phyloP scores from a whole-genome alignment of 2,797 vertebrate species.

The Spinus pinus region DNA sequence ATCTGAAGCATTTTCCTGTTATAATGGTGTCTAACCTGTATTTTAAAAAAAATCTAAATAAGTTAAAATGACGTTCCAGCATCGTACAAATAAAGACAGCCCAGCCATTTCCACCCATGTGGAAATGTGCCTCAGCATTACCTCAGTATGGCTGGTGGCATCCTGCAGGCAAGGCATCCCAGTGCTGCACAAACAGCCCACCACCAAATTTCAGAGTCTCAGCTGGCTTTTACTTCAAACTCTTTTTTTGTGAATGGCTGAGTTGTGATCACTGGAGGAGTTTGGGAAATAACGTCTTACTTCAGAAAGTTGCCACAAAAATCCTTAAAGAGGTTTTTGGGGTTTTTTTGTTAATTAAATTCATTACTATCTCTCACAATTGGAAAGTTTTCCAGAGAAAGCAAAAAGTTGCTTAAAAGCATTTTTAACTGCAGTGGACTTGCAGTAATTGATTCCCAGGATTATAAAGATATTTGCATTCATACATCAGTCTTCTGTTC shows the following conservation, averaged over 20 bases:
- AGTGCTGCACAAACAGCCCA: neutral
- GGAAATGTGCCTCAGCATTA: neutral
- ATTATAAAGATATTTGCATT: neutral
- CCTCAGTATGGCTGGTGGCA: neutral
- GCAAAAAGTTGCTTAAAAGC: neutral
- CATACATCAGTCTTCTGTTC: neutral
- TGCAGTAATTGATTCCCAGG: neutral
- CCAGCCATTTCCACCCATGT: neutral
- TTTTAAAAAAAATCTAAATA: neutral
- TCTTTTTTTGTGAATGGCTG: neutral
- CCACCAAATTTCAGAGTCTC: neutral
- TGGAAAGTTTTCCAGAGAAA: neutral
- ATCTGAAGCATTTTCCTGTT: neutral
- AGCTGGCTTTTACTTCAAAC: neutral
- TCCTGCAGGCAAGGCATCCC: neutral
- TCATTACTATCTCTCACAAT: neutral
- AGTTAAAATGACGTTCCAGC: neutral
- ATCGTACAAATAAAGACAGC: neutral
- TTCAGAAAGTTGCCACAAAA: neutral
- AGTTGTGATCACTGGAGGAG: neutral
- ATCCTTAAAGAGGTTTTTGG: neutral
- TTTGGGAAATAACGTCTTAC: neutral
- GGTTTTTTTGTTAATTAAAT: neutral
- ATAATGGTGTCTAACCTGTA: neutral
- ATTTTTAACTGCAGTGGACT: neutral